Evolutionary conservation across 2,797 vertebrate genomes (phyloP).

Genomic region (Margarornis squamiger): DNA sequence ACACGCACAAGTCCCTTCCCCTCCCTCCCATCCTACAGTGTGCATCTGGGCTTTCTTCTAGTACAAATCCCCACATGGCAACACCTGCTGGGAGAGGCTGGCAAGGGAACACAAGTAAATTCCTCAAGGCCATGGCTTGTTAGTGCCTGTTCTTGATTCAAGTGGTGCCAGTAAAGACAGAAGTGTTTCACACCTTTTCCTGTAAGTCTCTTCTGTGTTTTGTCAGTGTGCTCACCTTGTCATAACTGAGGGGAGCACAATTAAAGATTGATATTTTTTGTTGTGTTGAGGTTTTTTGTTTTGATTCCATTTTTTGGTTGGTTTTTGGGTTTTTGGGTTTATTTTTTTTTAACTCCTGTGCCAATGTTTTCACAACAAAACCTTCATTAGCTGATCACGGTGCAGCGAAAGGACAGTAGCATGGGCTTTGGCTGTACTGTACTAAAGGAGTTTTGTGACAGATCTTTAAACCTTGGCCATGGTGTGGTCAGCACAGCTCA

Average conservation of each 20-base stretch:
- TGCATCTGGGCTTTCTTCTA: neutral
- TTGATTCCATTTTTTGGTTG: neutral
- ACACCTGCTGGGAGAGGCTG: conserved; percentile 68
- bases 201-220: conserved; percentile 55
- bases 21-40: neutral
- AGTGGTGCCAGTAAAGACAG: conserved; percentile 68
- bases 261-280: neutral
- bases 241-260: neutral
- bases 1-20: neutral
- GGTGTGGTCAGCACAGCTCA: neutral
- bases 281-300: neutral
- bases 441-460: neutral
- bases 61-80: conserved; percentile 42
- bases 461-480: neutral
- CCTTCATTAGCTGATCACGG: neutral
- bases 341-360: neutral
- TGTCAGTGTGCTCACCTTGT: conserved; percentile 28
- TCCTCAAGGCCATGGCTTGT: conserved; percentile 72
- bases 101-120: conserved; percentile 63
- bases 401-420: neutral
- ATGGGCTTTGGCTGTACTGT: neutral
- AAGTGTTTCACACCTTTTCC: conserved; percentile 71
- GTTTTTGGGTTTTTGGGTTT: neutral
- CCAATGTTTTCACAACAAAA: neutral
- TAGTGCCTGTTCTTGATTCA: conserved; percentile 75